A percentile compares a stretch with the other conserved stretches of the same genome.
Evolutionary conservation across 2,888 invertebrate genomes (phyloP).

Genomic region (Plebejus argus): DNA sequence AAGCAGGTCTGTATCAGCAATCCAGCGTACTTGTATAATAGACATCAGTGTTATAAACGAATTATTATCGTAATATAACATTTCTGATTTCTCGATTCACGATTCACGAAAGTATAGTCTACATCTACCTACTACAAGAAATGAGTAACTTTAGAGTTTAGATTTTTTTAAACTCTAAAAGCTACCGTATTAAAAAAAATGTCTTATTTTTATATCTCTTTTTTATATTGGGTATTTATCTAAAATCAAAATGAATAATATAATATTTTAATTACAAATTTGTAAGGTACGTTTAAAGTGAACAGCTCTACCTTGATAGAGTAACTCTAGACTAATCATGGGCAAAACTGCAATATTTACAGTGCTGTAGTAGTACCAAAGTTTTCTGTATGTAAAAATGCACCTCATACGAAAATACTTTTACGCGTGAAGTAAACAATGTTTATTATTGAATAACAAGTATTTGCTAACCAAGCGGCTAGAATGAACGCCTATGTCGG

Average conservation of each 20-base stretch:
- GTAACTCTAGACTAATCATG: neutral
- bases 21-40: no score
- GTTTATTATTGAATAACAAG: conserved; percentile 48
- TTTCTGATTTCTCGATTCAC: no score
- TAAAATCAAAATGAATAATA: neutral
- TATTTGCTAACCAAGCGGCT: conserved; percentile 39
- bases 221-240: neutral
- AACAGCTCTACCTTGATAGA: neutral
- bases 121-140: no score
- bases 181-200: neutral
- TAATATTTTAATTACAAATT: neutral
- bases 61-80: neutral
- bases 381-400: neutral
- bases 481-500: conserved; percentile 51
- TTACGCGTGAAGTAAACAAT: conserved; percentile 39
- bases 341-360: no score
- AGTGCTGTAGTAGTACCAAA: neutral
- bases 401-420: neutral
- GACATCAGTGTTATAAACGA: conserved; percentile 37
- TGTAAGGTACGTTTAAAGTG: neutral
- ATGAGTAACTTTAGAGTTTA: no score
- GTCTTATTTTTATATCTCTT: neutral
- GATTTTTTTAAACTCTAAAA: no score
- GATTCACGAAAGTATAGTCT: no score
- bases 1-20: no score